Conservation (phyloP, 37 sponge, comb jelly and placozoan species). For the Bolinopsis microptera region DNA sequence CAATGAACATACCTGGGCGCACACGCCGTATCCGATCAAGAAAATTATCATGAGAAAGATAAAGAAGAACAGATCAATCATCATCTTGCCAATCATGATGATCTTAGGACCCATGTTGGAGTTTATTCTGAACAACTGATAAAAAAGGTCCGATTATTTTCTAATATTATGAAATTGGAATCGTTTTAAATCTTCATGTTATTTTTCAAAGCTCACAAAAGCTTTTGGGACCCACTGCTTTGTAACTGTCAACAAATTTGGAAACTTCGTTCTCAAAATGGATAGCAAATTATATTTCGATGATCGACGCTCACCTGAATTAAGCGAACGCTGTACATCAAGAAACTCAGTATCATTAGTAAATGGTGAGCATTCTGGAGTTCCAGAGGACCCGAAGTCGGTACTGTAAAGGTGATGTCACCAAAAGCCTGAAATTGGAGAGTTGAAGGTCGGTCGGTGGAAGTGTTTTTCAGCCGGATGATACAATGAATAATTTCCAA, state of each 20-base stretch:
- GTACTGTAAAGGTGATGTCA: background rate
- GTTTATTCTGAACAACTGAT: conserved; percentile 43
- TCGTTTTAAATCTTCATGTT: no score
- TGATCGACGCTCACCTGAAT: no score
- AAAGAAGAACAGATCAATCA: conserved; percentile 56
- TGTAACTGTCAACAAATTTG: no score
- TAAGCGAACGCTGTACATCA: conserved; percentile 14
- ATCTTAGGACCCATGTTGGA: conserved; percentile 51
- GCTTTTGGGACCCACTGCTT: no score
- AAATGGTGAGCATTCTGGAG: conserved; percentile 9
- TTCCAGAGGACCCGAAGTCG: background rate
- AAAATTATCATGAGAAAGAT: conserved; percentile 40
- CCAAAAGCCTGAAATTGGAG: conserved; percentile 7
- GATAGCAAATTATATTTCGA: no score
- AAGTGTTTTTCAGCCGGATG: background rate
- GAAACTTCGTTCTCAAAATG: no score
- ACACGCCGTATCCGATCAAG: background rate
- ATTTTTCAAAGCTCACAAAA: no score
- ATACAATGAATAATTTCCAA: background rate
- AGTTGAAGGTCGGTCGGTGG: background rate
- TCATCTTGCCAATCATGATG: conserved; percentile 48
- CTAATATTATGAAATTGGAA: no score
- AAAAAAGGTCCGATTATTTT: background rate
- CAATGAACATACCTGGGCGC: background rate
- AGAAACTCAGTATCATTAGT: conserved; percentile 26